phyloP scores from a whole-genome alignment of 2,888 invertebrate genomes.

The Epiblema foenella region DNA sequence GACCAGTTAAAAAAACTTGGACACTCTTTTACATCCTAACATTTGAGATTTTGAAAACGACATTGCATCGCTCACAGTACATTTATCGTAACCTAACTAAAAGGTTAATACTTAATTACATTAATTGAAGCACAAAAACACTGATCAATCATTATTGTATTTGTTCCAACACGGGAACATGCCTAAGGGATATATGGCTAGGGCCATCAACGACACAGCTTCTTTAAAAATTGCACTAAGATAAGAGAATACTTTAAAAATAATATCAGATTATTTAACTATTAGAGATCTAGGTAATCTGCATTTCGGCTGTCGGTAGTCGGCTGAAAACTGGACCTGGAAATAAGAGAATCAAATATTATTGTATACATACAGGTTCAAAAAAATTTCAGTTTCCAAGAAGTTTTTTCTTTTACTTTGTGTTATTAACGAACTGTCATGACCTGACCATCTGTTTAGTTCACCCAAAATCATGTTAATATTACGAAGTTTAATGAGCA shows the following conservation, averaged over 20 bases:
- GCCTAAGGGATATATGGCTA: slow-evolving; percentile 28
- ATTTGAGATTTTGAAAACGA: slow-evolving; percentile 7
- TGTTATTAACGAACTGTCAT: no score
- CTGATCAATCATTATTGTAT: slow-evolving; percentile 32
- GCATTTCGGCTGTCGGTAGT: slow-evolving; percentile 58
- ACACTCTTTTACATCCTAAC: background rate
- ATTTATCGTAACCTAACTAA: slow-evolving; percentile 37
- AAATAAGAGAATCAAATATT: slow-evolving; percentile 6
- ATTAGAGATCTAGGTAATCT: slow-evolving; percentile 79
- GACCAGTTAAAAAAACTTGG: background rate
- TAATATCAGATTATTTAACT: slow-evolving; percentile 69
- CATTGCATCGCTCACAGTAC: slow-evolving; percentile 24
- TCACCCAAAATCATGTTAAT: no score
- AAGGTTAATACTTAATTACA: slow-evolving; percentile 42
- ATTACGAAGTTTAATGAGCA: no score
- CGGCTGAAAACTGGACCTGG: slow-evolving; percentile 46
- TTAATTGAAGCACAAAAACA: slow-evolving; percentile 40
- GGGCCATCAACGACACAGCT: slow-evolving; percentile 46
- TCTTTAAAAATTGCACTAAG: slow-evolving; percentile 69
- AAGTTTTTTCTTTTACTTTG: no score
- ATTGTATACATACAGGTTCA: no score
- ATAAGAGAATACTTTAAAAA: slow-evolving; percentile 62
- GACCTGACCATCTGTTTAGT: no score
- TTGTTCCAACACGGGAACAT: slow-evolving; percentile 17
- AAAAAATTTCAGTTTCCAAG: no score